A percentile compares a stretch with the other conserved stretches of the same genome.
Evolutionary conservation across 2,888 invertebrate species (phyloP).

Genomic region (Agrypnus murinus): DNA sequence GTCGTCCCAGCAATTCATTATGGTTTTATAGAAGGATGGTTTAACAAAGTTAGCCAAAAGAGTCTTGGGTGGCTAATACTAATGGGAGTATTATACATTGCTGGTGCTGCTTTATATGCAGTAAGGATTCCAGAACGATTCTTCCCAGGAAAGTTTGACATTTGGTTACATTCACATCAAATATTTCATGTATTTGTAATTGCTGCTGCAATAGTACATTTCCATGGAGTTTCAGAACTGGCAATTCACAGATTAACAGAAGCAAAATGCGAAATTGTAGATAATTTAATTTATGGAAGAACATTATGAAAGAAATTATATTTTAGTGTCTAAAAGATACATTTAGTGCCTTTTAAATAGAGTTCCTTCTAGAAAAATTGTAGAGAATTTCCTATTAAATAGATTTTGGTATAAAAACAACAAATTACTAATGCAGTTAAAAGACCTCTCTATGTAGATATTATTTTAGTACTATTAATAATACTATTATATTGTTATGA

Average conservation of each 20-base stretch:
- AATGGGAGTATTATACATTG: slow-evolving; percentile 87
- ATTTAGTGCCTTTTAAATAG: too few species aligned
- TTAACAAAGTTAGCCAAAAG: slow-evolving; percentile 92
- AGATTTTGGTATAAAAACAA: too few species aligned
- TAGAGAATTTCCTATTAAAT: too few species aligned
- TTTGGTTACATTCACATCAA: slow-evolving; percentile 99
- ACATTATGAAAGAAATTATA: too few species aligned
- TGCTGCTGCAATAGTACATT: slow-evolving; percentile 99
- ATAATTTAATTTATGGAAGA: too few species aligned
- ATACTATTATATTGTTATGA: too few species aligned
- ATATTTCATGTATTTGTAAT: slow-evolving; percentile 99
- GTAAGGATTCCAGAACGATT: slow-evolving; percentile 98
- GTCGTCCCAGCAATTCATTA: slow-evolving; percentile 98
- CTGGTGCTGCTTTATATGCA: slow-evolving; percentile 97
- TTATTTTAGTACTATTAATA: too few species aligned
- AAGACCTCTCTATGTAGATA: too few species aligned
- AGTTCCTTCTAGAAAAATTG: too few species aligned
- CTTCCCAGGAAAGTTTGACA: slow-evolving; percentile 97
- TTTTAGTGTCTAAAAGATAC: too few species aligned
- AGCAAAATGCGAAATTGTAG: slow-evolving; percentile 80
- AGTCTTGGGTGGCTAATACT: slow-evolving; percentile 79
- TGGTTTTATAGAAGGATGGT: slow-evolving; percentile 95
- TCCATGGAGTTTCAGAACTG: slow-evolving; percentile 98
- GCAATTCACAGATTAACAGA: slow-evolving; percentile 94
- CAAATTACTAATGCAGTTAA: too few species aligned